phyloP scores from a whole-genome alignment of 2,888 invertebrate genomes.

The Dasysyrphus albostriatus region DNA sequence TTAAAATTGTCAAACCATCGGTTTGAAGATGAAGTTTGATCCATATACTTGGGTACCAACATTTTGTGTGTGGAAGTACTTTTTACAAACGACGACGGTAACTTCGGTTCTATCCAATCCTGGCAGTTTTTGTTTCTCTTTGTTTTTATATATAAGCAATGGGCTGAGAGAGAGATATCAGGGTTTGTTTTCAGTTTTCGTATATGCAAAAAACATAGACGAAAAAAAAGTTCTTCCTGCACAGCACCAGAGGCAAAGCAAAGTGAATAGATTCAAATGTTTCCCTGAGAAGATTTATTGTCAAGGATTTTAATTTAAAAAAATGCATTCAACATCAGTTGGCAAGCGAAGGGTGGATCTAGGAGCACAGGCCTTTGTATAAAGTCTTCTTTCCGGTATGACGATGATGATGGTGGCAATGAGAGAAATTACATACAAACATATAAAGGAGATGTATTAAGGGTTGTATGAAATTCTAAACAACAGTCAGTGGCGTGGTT shows the following conservation, averaged over 20 bases:
- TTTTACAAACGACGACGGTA: neutral
- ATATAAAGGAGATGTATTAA: neutral
- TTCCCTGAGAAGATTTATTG: slow-evolving; percentile 70
- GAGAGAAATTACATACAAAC: slow-evolving; percentile 29
- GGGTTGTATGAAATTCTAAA: slow-evolving; percentile 36
- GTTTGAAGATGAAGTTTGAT: no score
- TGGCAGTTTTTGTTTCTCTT: slow-evolving; percentile 1
- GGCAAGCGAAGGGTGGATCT: slow-evolving; percentile 25
- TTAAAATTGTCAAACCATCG: no score
- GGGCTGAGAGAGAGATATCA: slow-evolving; percentile 12
- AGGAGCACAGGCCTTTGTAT: slow-evolving; percentile 31
- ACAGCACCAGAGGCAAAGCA: slow-evolving; percentile 24
- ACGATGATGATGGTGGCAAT: slow-evolving; percentile 64
- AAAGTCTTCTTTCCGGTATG: slow-evolving; percentile 39
- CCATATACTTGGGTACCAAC: no score
- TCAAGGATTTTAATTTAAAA: slow-evolving; percentile 74
- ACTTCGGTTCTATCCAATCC: neutral
- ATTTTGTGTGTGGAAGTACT: neutral
- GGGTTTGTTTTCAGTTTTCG: slow-evolving; percentile 43
- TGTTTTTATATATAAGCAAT: slow-evolving; percentile 33
- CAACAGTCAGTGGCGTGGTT: neutral
- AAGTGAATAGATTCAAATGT: slow-evolving; percentile 66
- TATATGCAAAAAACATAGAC: slow-evolving; percentile 40
- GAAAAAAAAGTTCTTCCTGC: slow-evolving; percentile 40
- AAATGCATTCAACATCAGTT: slow-evolving; percentile 71